Evolutionary conservation across 2,113 vertebrate genomes (phyloP).

Genomic region (Zosterops pallidus): DNA sequence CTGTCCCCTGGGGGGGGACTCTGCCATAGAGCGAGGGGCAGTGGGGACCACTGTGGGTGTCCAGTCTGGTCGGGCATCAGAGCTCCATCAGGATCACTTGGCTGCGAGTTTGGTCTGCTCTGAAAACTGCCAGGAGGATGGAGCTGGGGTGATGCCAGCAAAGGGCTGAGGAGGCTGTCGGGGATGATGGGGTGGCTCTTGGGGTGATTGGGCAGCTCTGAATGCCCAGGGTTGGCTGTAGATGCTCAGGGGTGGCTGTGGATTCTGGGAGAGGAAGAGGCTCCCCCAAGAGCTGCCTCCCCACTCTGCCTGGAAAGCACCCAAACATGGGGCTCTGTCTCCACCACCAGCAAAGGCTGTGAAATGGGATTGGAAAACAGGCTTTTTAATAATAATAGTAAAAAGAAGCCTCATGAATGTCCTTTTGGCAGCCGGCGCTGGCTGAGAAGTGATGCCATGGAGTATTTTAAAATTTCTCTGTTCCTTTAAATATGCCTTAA

Average conservation of each 20-base stretch:
- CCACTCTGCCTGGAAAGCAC: conserved; percentile 20
- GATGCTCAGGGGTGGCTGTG: background rate
- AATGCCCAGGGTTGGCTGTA: background rate
- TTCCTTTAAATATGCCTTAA: background rate
- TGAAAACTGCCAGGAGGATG: background rate
- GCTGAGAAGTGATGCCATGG: conserved; percentile 26
- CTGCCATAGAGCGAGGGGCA: background rate
- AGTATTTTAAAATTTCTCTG: conserved; percentile 27
- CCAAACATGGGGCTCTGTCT: conserved; percentile 27
- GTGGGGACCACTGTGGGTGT: background rate
- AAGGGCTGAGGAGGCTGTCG: background rate
- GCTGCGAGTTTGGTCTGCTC: background rate
- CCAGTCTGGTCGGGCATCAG: background rate
- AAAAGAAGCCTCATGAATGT: background rate
- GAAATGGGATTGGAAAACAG: conserved; percentile 37
- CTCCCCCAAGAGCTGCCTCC: background rate
- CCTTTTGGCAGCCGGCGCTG: conserved; percentile 39
- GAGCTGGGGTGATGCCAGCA: background rate
- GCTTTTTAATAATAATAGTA: conserved; percentile 57
- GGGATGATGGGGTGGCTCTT: background rate
- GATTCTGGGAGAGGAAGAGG: background rate
- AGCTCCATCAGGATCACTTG: background rate
- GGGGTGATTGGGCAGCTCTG: background rate
- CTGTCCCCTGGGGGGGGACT: background rate
- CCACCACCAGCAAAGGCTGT: conserved; percentile 9